Evolutionary conservation across 2,797 vertebrate species (phyloP).

Genomic region (Scleropages formosus): DNA sequence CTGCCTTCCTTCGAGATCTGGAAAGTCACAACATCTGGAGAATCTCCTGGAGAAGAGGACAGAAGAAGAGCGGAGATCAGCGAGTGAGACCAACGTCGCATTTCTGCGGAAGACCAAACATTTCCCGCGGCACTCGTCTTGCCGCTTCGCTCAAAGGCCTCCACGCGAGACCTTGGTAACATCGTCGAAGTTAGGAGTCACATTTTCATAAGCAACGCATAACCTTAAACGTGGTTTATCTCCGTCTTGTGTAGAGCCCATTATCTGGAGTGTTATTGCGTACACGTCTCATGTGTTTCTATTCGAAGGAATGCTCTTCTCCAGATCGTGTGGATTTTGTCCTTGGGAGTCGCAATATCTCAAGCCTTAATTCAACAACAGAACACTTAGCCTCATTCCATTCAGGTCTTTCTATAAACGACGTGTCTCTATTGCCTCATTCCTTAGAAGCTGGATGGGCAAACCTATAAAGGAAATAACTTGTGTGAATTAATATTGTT

Average conservation of each 20-base stretch:
- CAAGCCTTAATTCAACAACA: no score
- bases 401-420: not conserved
- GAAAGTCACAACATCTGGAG: conserved; percentile 76
- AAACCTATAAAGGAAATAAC: no score
- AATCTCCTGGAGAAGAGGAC: conserved; percentile 58
- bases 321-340: no score
- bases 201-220: no score
- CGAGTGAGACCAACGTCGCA: not conserved
- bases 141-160: not conserved
- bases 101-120: not conserved
- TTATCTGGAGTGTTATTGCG: no score
- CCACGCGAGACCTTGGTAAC: not conserved
- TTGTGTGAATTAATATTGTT: no score
- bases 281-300: no score
- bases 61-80: conserved; percentile 50
- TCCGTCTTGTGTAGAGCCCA: no score
- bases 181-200: not conserved
- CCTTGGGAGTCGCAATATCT: no score
- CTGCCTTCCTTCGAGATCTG: conserved; percentile 83
- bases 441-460: no score
- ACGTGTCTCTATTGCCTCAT: not conserved
- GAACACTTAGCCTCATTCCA: not conserved
- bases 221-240: no score
- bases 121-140: not conserved
- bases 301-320: no score